These are phyloP conservation scores for Monochamus saltuarius DNA, from an alignment of 1,140 invertebrate species.

Conservation along the genomic window DNA sequence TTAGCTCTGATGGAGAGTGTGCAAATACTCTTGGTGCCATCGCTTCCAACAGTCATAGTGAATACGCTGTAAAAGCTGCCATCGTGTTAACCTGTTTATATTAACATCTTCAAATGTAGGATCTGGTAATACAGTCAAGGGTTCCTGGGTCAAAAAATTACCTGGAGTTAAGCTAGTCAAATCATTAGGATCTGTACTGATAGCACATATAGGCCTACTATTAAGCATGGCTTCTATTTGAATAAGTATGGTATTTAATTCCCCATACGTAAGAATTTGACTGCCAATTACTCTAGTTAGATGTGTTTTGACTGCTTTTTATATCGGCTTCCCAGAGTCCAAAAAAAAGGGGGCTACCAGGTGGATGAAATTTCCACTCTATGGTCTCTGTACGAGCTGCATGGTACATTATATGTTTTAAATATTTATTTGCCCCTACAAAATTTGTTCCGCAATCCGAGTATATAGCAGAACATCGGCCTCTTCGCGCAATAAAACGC, in stretches of 20 bases:
- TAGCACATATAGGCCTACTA: neutral
- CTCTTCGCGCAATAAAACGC: constrained; percentile 49
- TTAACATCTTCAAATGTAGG: no score
- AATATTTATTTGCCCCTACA: constrained; percentile 32
- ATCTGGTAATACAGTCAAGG: constrained; percentile 5
- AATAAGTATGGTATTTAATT: constrained; percentile 7
- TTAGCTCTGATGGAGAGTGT: constrained; percentile 8
- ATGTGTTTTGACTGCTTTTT: constrained; percentile 15
- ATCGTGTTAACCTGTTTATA: no score
- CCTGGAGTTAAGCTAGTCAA: neutral
- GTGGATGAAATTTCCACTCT: constrained; percentile 6
- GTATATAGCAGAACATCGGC: constrained; percentile 34
- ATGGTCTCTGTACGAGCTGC: neutral
- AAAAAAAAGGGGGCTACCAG: neutral
- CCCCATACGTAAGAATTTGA: constrained; percentile 12
- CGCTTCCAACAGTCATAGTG: no score
- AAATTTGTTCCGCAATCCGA: constrained; percentile 51
- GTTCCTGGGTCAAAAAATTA: neutral
- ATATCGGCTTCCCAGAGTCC: constrained; percentile 5
- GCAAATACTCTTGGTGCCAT: constrained; percentile 11
- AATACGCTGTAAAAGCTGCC: no score
- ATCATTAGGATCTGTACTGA: constrained; percentile 1
- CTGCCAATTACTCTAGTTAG: constrained; percentile 5
- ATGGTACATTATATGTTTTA: neutral
- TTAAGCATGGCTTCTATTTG: neutral